These are phyloP conservation scores for Sporophila hypoxantha DNA, from an alignment of 2,113 vertebrate genomes.

Conservation along the genomic window DNA sequence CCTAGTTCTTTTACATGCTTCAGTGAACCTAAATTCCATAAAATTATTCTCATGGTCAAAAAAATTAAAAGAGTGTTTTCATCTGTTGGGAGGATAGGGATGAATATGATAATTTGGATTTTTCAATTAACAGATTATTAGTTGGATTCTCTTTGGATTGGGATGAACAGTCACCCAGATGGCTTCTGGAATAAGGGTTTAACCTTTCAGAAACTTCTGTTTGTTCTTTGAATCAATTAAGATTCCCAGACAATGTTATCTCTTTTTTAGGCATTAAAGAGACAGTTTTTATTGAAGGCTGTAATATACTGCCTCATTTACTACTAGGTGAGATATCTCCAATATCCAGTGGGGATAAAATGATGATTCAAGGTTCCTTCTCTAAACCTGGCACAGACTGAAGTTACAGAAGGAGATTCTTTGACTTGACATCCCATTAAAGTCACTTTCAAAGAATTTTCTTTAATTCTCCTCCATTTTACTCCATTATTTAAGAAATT, in stretches of 20 bases:
- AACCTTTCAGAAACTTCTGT: not conserved
- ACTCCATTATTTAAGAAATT: not conserved
- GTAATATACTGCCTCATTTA: not conserved
- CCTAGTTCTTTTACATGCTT: not conserved
- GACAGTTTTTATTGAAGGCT: not conserved
- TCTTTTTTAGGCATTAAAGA: not conserved
- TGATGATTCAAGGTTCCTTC: not conserved
- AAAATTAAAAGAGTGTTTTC: not conserved
- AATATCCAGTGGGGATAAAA: not conserved
- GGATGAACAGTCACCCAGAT: not conserved
- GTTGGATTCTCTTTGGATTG: not conserved
- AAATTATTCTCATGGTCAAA: not conserved
- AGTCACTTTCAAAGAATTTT: not conserved
- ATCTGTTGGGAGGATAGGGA: not conserved
- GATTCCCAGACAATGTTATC: not conserved
- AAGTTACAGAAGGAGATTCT: not conserved
- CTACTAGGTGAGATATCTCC: not conserved
- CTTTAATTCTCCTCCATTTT: not conserved
- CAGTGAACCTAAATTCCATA: not conserved
- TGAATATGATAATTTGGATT: not conserved
- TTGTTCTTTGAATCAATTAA: not conserved
- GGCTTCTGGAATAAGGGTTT: not conserved
- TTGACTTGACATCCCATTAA: not conserved
- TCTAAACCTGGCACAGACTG: not conserved
- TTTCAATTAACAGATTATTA: not conserved